Base-by-base conservation (phyloP, 2,888 invertebrate species). In the Euplexia lucipara region DNA sequence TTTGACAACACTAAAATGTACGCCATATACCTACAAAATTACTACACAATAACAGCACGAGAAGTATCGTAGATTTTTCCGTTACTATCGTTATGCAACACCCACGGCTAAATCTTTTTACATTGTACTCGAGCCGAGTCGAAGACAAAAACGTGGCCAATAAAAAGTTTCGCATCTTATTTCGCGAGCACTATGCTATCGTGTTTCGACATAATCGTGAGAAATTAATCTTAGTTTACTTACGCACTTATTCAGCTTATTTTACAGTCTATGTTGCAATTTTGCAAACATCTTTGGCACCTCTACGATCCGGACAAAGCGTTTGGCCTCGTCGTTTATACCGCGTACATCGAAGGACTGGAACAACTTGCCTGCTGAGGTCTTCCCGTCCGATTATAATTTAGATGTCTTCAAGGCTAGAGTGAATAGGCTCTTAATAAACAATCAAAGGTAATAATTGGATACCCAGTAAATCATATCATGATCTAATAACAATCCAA, bases 131-230 rank as follows among this genome's bases (percentile, higher is more conserved):
- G 62, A 62, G 75, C 70, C 76, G 58, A 69, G 58, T 62, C 73
- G 62, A 65, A 86, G 74, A 85, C 82, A 84, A 86, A 86, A 86
- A 84, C 82, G 83, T 83, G 82, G 54, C 77, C 75, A 83, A 88
- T 89, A 88, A 90, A 90, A 90, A 87, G 81, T 84, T 88, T 90
- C 89, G 88, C 89, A 89, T 90, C 88, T 88, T 86, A 85, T 89
- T 90, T 86, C 84, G 84, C 78, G 88, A 92, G 90, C 77, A 75
- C 83, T 87, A 89, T 89, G 75, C 83, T 87, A 89, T 89, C 87
- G 66, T 52, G 73, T 92, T 91, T 90, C 89, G 83, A 86, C 89
- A 91, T 79, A 83, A 84, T 85, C 91, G 92, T 92, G 92, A 86
- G 92, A 93, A 90, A 79, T 82, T 83, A 68, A 63, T 68, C 70